These are phyloP conservation scores for Manis pentadactyla DNA, from an alignment of 2,797 vertebrate species.

Conservation along the genomic window DNA sequence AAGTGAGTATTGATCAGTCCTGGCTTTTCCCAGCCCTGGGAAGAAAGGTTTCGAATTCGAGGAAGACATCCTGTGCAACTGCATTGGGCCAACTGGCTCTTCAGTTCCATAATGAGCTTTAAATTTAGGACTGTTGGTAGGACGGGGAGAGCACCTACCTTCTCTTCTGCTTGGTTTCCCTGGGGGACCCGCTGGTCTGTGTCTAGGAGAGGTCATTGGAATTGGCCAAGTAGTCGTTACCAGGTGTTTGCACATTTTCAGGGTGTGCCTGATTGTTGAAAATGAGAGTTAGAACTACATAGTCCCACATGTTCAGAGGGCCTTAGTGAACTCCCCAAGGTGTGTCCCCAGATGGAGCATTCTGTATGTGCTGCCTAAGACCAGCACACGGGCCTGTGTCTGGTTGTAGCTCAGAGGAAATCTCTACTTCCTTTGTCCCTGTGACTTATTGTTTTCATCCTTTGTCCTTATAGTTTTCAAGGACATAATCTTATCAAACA, in stretches of 20 bases:
- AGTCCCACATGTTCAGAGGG: not conserved
- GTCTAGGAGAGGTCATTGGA: not conserved
- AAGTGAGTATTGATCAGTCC: slow-evolving; percentile 79
- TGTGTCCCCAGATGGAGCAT: too few relatives aligned
- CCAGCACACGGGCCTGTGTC: fast-evolving
- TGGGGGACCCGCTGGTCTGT: not conserved
- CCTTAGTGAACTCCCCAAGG: not conserved
- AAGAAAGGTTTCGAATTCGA: not conserved
- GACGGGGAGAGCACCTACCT: fast-evolving
- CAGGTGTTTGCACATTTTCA: not conserved
- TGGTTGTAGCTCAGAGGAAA: not conserved
- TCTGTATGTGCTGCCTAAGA: not conserved
- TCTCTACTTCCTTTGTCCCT: not conserved
- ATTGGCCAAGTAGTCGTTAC: not conserved
- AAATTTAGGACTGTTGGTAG: not conserved
- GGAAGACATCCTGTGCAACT: not conserved
- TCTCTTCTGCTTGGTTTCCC: not conserved
- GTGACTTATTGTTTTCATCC: slow-evolving; percentile 9
- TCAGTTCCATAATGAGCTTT: not conserved
- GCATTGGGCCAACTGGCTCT: not conserved
- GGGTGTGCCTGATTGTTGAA: not conserved
- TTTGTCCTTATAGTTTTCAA: not conserved
- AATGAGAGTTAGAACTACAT: not conserved
- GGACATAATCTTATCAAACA: not conserved
- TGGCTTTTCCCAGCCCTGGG: not conserved